phyloP scores from a whole-genome alignment of 2,888 invertebrate species.

The Drosophila barbarae region DNA sequence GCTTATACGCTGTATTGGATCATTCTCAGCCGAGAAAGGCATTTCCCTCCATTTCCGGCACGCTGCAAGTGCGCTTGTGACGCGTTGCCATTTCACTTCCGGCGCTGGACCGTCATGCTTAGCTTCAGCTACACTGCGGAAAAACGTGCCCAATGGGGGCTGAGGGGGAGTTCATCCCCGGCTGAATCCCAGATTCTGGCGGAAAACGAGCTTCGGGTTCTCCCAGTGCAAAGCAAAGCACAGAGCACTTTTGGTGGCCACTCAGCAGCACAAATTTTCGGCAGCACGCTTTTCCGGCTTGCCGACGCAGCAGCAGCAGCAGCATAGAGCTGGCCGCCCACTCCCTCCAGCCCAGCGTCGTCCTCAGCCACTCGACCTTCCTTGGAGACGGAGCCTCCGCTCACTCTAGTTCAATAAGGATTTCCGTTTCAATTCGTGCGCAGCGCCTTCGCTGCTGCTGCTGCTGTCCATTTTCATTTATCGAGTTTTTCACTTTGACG shows the following conservation, averaged over 20 bases:
- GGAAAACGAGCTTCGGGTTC: background rate
- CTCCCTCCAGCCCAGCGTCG: slow-evolving; percentile 6
- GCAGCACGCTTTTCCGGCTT: slow-evolving; percentile 72
- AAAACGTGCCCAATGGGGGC: background rate
- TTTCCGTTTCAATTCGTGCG: slow-evolving; percentile 76
- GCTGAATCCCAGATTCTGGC: background rate
- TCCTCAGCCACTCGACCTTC: slow-evolving; percentile 23
- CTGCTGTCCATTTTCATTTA: slow-evolving; percentile 62
- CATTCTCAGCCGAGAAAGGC: slow-evolving; percentile 42
- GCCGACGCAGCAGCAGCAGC: slow-evolving; percentile 54
- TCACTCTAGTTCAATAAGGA: slow-evolving; percentile 77
- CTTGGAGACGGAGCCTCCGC: slow-evolving; percentile 34
- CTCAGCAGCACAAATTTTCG: slow-evolving; percentile 71
- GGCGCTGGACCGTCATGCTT: slow-evolving; percentile 57
- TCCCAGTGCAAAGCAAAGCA: slow-evolving; percentile 22
- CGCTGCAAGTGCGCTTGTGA: slow-evolving; percentile 51
- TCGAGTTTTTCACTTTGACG: slow-evolving; percentile 72
- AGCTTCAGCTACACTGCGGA: slow-evolving; percentile 29
- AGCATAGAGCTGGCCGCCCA: slow-evolving; percentile 19
- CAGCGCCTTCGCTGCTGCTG: slow-evolving; percentile 42
- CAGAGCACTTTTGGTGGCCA: slow-evolving; percentile 62
- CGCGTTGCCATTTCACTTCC: slow-evolving; percentile 72
- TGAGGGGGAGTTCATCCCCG: background rate
- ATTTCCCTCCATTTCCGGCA: slow-evolving; percentile 62
- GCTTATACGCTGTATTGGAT: background rate